Percentiles rank a stretch among this genome's conserved stretches.
phyloP scores from a whole-genome alignment of 2,888 invertebrate species.

The Orchesella flavescens region DNA sequence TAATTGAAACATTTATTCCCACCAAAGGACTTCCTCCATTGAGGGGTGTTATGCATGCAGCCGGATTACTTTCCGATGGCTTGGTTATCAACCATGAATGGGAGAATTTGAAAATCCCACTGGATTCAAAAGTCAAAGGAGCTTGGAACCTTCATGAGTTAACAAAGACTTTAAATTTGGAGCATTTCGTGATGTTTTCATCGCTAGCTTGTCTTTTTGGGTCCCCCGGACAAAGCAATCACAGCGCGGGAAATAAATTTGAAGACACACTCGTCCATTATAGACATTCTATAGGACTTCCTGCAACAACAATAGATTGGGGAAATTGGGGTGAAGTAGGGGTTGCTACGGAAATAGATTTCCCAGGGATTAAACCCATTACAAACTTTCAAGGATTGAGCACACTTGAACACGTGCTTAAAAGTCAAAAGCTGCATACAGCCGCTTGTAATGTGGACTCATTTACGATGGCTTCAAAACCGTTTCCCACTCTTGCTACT shows the following conservation, averaged over 20 bases:
- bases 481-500: neutral
- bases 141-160: slow-evolving; percentile 40
- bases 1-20: neutral
- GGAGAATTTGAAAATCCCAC: slow-evolving; percentile 34
- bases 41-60: slow-evolving; percentile 45
- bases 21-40: slow-evolving; percentile 23
- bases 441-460: slow-evolving; percentile 22
- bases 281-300: slow-evolving; percentile 35
- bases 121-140: slow-evolving; percentile 34
- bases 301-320: slow-evolving; percentile 59
- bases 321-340: slow-evolving; percentile 55
- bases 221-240: slow-evolving; percentile 36
- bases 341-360: slow-evolving; percentile 18
- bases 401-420: slow-evolving; percentile 27
- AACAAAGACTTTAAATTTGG: slow-evolving; percentile 22
- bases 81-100: slow-evolving; percentile 25
- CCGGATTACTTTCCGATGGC: slow-evolving; percentile 39
- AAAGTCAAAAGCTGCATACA: neutral
- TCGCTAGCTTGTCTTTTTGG: slow-evolving; percentile 42
- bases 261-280: slow-evolving; percentile 23
- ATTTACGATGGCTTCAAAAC: neutral
- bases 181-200: slow-evolving; percentile 61
- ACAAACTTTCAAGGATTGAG: slow-evolving; percentile 16
- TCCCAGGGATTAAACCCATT: slow-evolving; percentile 3
- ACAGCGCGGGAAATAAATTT: slow-evolving; percentile 35